phyloP scores from a whole-genome alignment of 2,113 vertebrate species.

The Tonatia bakeri region DNA sequence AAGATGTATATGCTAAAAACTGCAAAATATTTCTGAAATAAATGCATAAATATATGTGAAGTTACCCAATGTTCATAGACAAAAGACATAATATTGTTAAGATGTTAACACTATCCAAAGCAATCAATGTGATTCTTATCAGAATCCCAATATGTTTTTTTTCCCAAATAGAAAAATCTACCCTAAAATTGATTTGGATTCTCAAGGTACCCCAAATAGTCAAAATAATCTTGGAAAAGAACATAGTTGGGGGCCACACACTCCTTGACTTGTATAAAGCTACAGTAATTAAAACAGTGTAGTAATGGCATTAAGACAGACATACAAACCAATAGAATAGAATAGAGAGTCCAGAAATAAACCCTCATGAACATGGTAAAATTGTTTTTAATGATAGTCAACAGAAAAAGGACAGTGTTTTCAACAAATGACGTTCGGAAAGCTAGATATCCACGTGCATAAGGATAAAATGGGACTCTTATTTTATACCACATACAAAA shows the following conservation, averaged over 20 bases:
- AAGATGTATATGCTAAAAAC: not conserved
- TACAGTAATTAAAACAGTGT: not conserved
- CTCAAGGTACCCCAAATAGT: not conserved
- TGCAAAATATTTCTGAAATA: not conserved
- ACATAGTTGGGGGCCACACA: not conserved
- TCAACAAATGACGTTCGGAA: not conserved
- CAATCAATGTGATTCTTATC: not conserved
- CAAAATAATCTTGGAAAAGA: not conserved
- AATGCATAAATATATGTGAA: not conserved
- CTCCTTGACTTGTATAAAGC: not conserved
- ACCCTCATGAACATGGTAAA: not conserved
- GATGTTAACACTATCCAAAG: not conserved
- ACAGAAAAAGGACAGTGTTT: not conserved
- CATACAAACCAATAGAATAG: not conserved
- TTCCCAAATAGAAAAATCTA: not conserved
- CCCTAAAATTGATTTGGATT: not conserved
- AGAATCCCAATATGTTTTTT: not conserved
- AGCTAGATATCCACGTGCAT: not conserved
- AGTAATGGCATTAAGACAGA: not conserved
- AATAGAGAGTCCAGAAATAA: not conserved
- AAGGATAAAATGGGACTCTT: not conserved
- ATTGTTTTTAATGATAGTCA: not conserved
- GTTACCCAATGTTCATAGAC: not conserved
- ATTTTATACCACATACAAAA: not conserved
- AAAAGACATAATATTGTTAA: not conserved